Conservation (phyloP, 2,113 vertebrate species). For the Dolichotis patagonum region DNA sequence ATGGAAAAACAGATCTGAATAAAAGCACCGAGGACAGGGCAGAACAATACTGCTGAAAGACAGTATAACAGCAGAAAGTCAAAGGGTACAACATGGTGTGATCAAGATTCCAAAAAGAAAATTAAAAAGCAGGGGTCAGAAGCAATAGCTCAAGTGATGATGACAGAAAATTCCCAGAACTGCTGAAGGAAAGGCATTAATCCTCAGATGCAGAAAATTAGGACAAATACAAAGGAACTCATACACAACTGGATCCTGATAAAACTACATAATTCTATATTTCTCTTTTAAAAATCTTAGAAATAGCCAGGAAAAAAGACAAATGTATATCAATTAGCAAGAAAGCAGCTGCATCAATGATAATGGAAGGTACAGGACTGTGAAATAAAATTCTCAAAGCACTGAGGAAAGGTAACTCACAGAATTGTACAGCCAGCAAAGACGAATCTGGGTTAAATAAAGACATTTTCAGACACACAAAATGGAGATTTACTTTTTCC, state of each 20-base stretch:
- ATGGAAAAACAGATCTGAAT: neutral
- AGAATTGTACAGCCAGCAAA: neutral
- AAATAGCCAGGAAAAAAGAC: neutral
- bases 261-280: neutral
- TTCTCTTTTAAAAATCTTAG: neutral
- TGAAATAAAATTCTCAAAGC: neutral
- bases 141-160: neutral
- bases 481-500: neutral
- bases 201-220: conserved; percentile 4
- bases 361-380: neutral
- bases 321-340: conserved; percentile 8
- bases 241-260: neutral
- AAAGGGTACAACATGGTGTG: neutral
- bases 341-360: neutral
- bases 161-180: neutral
- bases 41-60: neutral
- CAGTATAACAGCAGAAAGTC: rapidly evolving
- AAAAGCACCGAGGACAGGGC: neutral
- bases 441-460: neutral
- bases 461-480: conserved; percentile 14
- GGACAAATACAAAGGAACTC: neutral
- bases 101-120: neutral
- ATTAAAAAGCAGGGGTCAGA: neutral
- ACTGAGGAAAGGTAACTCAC: neutral
- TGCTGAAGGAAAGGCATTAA: neutral